A percentile compares a stretch with the other conserved stretches of the same genome.
phyloP scores from a whole-genome alignment of 2,113 vertebrate genomes.

The Dipodomys ordii region DNA sequence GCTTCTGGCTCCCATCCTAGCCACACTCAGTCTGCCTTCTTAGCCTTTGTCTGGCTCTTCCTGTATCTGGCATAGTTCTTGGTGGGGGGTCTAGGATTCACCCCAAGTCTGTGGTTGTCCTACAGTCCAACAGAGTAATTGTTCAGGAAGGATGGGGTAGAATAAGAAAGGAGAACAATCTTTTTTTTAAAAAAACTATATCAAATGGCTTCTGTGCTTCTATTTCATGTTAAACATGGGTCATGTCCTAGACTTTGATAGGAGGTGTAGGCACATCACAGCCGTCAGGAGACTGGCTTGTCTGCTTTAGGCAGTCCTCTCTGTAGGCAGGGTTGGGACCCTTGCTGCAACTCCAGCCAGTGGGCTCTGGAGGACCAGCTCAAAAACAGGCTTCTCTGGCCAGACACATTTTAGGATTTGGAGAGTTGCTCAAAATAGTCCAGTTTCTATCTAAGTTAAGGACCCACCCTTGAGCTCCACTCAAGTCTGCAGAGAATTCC shows the following conservation, averaged over 20 bases:
- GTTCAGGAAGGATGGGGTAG: not conserved
- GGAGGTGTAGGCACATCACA: not conserved
- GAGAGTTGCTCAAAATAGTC: conserved; percentile 13
- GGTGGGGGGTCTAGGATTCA: not conserved
- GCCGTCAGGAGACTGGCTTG: not conserved
- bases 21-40: not conserved
- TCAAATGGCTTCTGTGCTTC: not conserved
- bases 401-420: not conserved
- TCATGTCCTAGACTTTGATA: not conserved
- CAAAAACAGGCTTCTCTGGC: not conserved
- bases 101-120: not conserved
- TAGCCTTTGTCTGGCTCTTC: not conserved
- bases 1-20: not conserved
- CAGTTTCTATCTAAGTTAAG: not conserved
- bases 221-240: not conserved
- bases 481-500: conserved; percentile 10
- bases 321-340: not conserved
- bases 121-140: not conserved
- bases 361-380: not conserved
- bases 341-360: not conserved
- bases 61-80: not conserved
- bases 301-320: not conserved
- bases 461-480: not conserved
- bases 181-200: not conserved
- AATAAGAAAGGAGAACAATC: not conserved